A percentile compares a stretch with the other conserved stretches of the same genome.
Evolutionary conservation across 1,140 invertebrate genomes (phyloP).

Genomic region (Trachymyrmex septentrionalis): DNA sequence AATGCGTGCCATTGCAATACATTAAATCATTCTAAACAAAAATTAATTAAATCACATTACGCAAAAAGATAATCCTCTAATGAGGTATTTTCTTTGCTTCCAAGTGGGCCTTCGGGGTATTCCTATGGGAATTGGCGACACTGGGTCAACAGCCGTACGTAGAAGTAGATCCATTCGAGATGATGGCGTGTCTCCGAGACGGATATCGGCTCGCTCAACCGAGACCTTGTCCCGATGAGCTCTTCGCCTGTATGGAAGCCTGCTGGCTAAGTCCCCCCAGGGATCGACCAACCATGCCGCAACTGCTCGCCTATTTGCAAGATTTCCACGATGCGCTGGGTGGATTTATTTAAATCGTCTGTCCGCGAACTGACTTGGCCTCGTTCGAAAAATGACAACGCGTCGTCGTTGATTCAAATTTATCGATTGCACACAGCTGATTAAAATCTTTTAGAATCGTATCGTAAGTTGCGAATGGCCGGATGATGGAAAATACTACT

Average conservation of each 20-base stretch:
- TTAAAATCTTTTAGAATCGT: conserved; percentile 26
- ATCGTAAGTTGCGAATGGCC: not conserved
- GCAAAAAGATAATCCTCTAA: not conserved
- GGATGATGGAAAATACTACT: not conserved
- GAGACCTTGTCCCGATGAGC: conserved; percentile 97
- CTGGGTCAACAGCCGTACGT: conserved; percentile 95
- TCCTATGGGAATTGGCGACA: conserved; percentile 97
- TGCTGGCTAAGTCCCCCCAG: conserved; percentile 94
- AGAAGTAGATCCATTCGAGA: conserved; percentile 97
- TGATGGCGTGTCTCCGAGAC: conserved; percentile 94
- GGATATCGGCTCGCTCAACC: conserved; percentile 96
- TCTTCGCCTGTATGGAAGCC: conserved; percentile 97
- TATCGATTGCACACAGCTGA: not conserved
- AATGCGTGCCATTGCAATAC: not conserved
- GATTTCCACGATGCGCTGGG: conserved; percentile 95
- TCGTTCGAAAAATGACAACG: not conserved
- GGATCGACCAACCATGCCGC: conserved; percentile 94
- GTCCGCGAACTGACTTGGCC: not conserved
- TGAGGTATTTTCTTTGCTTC: not conserved
- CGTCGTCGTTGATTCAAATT: conserved; percentile 6
- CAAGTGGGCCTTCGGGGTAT: conserved; percentile 97
- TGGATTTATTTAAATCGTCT: conserved; percentile 89
- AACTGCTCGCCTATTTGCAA: conserved; percentile 94
- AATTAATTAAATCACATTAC: not conserved
- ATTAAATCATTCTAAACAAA: not conserved